These are phyloP conservation scores for Clarias batrachus DNA, from an alignment of 2,113 vertebrate species.

Conservation along the genomic window DNA sequence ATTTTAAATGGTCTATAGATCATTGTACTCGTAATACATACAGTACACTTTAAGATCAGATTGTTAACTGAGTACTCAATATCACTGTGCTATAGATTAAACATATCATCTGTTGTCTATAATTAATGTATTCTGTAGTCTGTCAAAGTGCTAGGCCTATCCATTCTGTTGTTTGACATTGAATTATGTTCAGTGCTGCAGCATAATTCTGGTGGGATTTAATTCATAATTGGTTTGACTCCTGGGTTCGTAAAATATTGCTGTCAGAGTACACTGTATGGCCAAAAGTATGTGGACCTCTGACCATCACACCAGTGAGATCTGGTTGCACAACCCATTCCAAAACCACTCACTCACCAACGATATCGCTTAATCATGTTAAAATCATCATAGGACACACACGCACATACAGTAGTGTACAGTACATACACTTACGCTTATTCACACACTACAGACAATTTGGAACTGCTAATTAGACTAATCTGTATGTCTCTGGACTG, in stretches of 20 bases:
- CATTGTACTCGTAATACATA: neutral
- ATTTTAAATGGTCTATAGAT: neutral
- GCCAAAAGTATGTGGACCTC: neutral
- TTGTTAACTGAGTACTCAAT: neutral
- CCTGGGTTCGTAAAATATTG: neutral
- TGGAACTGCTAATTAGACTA: no score
- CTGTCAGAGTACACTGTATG: neutral
- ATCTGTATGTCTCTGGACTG: no score
- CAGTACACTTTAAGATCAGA: neutral
- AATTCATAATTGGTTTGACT: neutral
- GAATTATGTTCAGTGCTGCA: neutral
- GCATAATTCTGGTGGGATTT: neutral
- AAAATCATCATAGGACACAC: no score
- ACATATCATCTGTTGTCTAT: neutral
- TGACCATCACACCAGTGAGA: neutral
- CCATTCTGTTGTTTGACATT: neutral
- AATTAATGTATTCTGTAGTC: neutral
- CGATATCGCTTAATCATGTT: no score
- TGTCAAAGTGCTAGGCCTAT: neutral
- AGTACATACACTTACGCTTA: no score
- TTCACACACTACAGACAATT: no score
- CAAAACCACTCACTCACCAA: neutral
- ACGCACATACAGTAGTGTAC: no score
- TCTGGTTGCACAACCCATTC: neutral
- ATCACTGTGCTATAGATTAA: neutral